phyloP scores from a whole-genome alignment of 2,888 invertebrate genomes.

The Mimachlamys varia region DNA sequence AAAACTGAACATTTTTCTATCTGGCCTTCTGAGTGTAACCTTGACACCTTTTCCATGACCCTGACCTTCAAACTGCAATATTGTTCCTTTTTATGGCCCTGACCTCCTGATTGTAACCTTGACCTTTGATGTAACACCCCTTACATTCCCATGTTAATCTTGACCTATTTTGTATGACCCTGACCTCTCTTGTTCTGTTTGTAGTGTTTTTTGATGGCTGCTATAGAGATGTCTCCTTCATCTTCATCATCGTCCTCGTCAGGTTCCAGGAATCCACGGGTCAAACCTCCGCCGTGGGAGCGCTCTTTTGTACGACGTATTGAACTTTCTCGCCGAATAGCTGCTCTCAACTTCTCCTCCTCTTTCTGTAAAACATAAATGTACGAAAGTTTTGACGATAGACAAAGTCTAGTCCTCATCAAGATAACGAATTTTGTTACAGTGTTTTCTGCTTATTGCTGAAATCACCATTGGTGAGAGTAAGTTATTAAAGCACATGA shows the following conservation, averaged over 20 bases:
- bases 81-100: too few species aligned
- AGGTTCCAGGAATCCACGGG: conserved; percentile 84
- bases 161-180: not conserved
- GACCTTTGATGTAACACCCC: too few species aligned
- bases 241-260: conserved; percentile 91
- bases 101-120: too few species aligned
- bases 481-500: too few species aligned
- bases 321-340: conserved; percentile 89
- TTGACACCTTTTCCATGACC: too few species aligned
- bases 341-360: conserved; percentile 96
- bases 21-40: too few species aligned
- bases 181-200: conserved; percentile 82
- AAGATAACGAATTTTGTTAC: too few species aligned
- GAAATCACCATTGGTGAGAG: too few species aligned
- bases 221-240: conserved; percentile 95
- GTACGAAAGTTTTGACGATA: not conserved
- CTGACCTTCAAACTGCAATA: too few species aligned
- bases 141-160: too few species aligned
- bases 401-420: not conserved
- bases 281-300: conserved; percentile 82
- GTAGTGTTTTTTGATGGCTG: conserved; percentile 97
- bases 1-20: too few species aligned
- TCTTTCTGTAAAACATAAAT: conserved; percentile 89
- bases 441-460: too few species aligned
- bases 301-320: conserved; percentile 84